phyloP scores from a whole-genome alignment of 2,888 invertebrate genomes.

The Beris morrisii region DNA sequence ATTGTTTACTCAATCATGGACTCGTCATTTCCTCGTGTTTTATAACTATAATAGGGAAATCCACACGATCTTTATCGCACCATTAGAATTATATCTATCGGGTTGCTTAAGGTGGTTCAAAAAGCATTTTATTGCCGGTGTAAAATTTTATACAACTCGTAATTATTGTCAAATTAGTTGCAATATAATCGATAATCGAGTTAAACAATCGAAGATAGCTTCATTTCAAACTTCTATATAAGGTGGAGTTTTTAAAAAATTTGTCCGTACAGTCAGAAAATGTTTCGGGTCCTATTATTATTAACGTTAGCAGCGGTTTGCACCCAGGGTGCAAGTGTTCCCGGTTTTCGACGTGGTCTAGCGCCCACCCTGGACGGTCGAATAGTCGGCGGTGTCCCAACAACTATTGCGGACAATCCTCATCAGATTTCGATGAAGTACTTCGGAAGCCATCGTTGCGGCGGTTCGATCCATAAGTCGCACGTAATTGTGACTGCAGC shows the following conservation, averaged over 20 bases:
- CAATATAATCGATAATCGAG: neutral
- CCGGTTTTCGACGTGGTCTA: slow-evolving; percentile 43
- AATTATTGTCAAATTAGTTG: neutral
- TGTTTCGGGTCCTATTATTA: slow-evolving; percentile 12
- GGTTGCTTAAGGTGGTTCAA: no score
- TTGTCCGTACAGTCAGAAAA: neutral
- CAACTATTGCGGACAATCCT: slow-evolving; percentile 45
- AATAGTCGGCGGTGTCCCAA: slow-evolving; percentile 48
- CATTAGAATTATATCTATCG: no score
- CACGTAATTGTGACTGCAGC: slow-evolving; percentile 59
- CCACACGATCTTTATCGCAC: no score
- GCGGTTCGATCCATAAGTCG: slow-evolving; percentile 57
- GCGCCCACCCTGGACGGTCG: slow-evolving; percentile 49
- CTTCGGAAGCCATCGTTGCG: slow-evolving; percentile 60
- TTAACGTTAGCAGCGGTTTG: neutral
- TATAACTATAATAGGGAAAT: no score
- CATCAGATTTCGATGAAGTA: slow-evolving; percentile 49
- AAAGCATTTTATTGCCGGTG: no score
- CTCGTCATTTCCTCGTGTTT: no score
- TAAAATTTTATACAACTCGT: neutral
- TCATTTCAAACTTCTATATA: slow-evolving; percentile 3
- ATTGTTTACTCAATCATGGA: no score
- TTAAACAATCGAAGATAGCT: neutral
- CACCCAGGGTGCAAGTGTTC: slow-evolving; percentile 1
- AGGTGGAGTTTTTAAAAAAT: neutral